These are phyloP conservation scores for Mythimna lalbum DNA, from an alignment of 2,888 invertebrate genomes.

Conservation along the genomic window DNA sequence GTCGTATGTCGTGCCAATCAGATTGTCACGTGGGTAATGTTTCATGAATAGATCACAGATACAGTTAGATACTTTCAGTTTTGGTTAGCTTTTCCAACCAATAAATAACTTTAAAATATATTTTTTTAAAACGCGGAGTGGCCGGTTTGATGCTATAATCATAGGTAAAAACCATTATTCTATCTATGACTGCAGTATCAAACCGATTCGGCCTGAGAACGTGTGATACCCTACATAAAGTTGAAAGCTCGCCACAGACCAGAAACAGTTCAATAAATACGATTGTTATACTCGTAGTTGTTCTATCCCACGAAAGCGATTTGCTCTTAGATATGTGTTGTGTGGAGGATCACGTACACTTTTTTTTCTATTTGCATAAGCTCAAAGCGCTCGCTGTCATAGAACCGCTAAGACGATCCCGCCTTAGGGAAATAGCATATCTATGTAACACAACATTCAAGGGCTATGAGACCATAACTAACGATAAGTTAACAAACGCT, in stretches of 20 bases:
- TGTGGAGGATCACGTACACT: too few relatives aligned
- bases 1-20: background rate
- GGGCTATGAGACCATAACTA: slow-evolving; percentile 51
- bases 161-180: background rate
- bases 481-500: slow-evolving; percentile 72
- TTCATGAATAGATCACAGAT: slow-evolving; percentile 1
- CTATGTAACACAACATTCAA: slow-evolving; percentile 41
- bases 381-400: too few relatives aligned
- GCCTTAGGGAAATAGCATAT: too few relatives aligned
- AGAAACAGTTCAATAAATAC: slow-evolving; percentile 4
- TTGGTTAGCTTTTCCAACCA: background rate
- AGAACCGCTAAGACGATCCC: too few relatives aligned
- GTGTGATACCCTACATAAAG: too few relatives aligned
- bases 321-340: too few relatives aligned
- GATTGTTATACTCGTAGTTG: background rate
- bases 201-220: background rate
- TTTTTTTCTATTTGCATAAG: too few relatives aligned
- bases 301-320: too few relatives aligned
- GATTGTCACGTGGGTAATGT: background rate
- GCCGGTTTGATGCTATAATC: too few relatives aligned
- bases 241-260: background rate
- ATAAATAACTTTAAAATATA: too few relatives aligned
- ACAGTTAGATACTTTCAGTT: background rate
- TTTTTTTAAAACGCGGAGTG: too few relatives aligned
- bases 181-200: background rate